Base-by-base conservation (phyloP, 2,888 invertebrate species). In the Scaptomyza reducta region DNA sequence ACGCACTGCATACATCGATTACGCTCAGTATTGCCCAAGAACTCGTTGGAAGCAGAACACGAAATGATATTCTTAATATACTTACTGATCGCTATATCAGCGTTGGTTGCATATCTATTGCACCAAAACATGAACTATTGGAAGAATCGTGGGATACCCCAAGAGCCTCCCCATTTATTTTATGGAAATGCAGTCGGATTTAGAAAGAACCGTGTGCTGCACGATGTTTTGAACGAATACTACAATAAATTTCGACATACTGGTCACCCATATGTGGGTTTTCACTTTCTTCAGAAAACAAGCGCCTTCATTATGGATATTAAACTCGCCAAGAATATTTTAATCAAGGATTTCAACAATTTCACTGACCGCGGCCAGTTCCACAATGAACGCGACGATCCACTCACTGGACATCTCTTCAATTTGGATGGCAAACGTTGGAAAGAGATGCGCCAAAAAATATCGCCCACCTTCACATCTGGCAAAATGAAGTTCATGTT, bases 371-470 rank as follows among this genome's bases (percentile, higher is more conserved):
- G 91, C 16, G 90, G 91, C 0, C 59, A 90, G 10, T 89, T 79
- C 27, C 64, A 77, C 10, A 90, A 92, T 53, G 90, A 89, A 22
- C 73, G 81, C 3, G 82, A 88, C 29, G 92, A 92, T 60, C 92
- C 92, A 0, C 65, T 92, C 0, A 71, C 89, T 0, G 90, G 77
- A 1, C 88, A 90, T 65, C 65, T 92, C 11, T 89, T 92, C 49
- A 68, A 88, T 25, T 51, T 91, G 57, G 90, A 90, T n/a, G 92
- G 92, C 3, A 71, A 74, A 3, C 80, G 80, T 0, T 93, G 93
- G 93, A 92, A 90, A 62, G 77, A 87, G 7, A 73, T 93, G 63
- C 87, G 93, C 3, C 76, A 89, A 6, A 92, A 92, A 6, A 27
- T 78, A 5, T 66, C 78, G 14, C 92, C 93, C 3, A 92, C 89